A percentile compares a stretch with the other conserved stretches of the same genome.
phyloP scores from a whole-genome alignment of 2,797 vertebrate species.

The Brotula barbata region DNA sequence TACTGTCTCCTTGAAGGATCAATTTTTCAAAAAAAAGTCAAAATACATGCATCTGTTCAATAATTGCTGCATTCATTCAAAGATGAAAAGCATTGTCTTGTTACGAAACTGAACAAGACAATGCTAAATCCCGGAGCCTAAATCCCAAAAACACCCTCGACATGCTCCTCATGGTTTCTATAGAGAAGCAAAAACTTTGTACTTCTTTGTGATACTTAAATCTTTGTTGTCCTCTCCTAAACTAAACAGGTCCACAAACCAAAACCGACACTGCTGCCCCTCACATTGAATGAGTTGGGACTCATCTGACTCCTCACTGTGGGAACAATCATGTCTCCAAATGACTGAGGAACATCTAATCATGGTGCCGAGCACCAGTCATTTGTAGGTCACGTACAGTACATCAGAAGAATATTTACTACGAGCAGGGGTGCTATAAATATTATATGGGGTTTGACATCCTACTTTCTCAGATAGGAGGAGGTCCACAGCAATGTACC shows the following conservation, averaged over 20 bases:
- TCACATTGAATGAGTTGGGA: neutral
- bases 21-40: too few species aligned
- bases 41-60: neutral
- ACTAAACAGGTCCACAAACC: too few species aligned
- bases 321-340: conserved; percentile 31
- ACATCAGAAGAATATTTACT: too few species aligned
- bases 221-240: too few species aligned
- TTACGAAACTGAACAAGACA: too few species aligned
- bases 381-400: conserved; percentile 30
- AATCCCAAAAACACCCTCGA: too few species aligned
- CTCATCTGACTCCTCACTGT: conserved; percentile 10
- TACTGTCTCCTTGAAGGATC: too few species aligned
- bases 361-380: conserved; percentile 17
- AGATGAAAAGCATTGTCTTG: neutral
- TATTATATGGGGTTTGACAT: conserved; percentile 28
- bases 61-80: neutral
- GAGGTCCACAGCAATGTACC: conserved; percentile 3
- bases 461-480: conserved; percentile 25
- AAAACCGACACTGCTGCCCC: conserved; percentile 8
- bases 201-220: too few species aligned
- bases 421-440: conserved; percentile 32
- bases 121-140: neutral
- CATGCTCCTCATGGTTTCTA: too few species aligned
- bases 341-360: conserved; percentile 30
- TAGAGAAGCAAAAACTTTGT: too few species aligned